phyloP scores from a whole-genome alignment of 2,113 vertebrate species.

The Tamias sibiricus region DNA sequence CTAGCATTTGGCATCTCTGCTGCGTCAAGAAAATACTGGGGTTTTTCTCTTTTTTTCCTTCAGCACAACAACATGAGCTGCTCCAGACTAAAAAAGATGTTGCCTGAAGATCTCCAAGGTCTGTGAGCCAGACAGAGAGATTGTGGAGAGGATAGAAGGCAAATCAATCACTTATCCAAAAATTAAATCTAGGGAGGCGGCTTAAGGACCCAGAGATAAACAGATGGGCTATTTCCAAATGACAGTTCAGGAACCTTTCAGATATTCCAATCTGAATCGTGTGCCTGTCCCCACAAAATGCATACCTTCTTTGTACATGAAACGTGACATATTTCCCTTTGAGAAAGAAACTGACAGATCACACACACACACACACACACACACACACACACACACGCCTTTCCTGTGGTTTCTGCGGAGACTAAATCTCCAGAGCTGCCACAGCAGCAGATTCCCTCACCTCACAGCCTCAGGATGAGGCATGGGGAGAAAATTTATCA shows the following conservation, averaged over 20 bases:
- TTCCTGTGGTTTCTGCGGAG: slow-evolving; percentile 47
- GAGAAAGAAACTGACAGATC: slow-evolving; percentile 41
- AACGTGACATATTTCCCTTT: slow-evolving; percentile 50
- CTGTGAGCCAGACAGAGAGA: slow-evolving; percentile 56
- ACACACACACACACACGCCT: slow-evolving; percentile 66
- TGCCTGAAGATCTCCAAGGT: slow-evolving; percentile 66
- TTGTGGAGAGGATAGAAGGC: slow-evolving; percentile 23
- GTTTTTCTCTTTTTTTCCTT: not conserved
- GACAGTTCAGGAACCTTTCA: slow-evolving; percentile 15
- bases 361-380: slow-evolving; percentile 41
- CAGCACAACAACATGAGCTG: slow-evolving; percentile 61
- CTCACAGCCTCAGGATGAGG: slow-evolving; percentile 58
- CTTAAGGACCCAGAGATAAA: slow-evolving; percentile 66
- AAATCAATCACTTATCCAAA: slow-evolving; percentile 58
- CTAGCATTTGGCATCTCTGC: slow-evolving; percentile 55
- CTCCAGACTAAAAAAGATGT: slow-evolving; percentile 56
- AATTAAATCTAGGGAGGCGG: slow-evolving; percentile 48
- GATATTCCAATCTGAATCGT: slow-evolving; percentile 37
- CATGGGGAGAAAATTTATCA: slow-evolving; percentile 59
- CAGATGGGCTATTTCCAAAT: slow-evolving; percentile 62
- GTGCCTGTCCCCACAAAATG: slow-evolving; percentile 4
- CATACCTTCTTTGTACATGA: slow-evolving; percentile 63
- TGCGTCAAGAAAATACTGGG: slow-evolving; percentile 55
- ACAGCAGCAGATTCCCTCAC: slow-evolving; percentile 70
- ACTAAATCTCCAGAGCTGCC: slow-evolving; percentile 56